Conservation (phyloP, 2,888 invertebrate genomes). For the Lasius platythorax region DNA sequence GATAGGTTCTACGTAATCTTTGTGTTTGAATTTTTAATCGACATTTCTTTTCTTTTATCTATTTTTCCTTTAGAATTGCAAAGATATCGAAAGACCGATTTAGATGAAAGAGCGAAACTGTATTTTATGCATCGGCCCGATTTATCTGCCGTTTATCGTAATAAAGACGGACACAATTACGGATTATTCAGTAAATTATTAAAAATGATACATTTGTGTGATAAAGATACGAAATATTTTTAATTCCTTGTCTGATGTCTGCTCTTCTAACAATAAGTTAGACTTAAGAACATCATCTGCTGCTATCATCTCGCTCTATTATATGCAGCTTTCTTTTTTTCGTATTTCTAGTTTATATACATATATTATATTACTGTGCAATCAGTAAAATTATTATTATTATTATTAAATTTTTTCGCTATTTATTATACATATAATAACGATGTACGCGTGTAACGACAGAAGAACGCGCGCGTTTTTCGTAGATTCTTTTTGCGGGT, state of each 20-base stretch:
- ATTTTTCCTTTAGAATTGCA: neutral
- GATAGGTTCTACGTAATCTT: neutral
- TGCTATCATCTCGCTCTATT: too few relatives aligned
- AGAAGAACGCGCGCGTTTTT: neutral
- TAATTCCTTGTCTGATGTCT: too few relatives aligned
- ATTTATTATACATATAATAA: neutral
- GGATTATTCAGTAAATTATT: slow-evolving; percentile 24
- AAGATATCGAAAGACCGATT: neutral
- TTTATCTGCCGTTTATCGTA: neutral
- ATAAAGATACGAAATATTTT: neutral
- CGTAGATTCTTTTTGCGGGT: neutral
- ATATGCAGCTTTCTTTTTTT: too few relatives aligned
- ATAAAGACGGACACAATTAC: neutral
- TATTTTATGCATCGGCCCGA: neutral
- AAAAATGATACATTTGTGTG: neutral
- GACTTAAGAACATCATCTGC: too few relatives aligned
- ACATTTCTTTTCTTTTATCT: neutral
- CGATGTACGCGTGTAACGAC: neutral
- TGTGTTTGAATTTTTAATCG: slow-evolving; percentile 17
- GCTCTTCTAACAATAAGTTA: too few relatives aligned
- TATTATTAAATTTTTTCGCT: neutral
- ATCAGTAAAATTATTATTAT: too few relatives aligned
- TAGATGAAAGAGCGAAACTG: neutral
- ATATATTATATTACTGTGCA: too few relatives aligned
- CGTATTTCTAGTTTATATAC: too few relatives aligned